These are phyloP conservation scores for Neomonachus schauinslandi DNA, from an alignment of 2,113 vertebrate species.

Conservation along the genomic window DNA sequence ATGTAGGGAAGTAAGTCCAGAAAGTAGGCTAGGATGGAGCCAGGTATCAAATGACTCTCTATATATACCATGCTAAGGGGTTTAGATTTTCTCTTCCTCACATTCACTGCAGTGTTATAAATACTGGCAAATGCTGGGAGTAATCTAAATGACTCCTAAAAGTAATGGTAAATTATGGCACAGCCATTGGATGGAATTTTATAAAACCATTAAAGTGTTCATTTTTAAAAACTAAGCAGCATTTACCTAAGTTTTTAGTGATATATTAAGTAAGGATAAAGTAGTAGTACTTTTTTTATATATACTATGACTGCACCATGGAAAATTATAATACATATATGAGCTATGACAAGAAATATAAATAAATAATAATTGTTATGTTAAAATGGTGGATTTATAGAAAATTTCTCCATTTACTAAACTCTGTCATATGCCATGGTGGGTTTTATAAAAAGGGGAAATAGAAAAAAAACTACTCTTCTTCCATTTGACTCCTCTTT, in stretches of 20 bases:
- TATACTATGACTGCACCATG: conserved; percentile 1
- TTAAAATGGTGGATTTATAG: conserved; percentile 44
- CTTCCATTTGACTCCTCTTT: conserved; percentile 27
- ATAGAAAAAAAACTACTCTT: conserved; percentile 47
- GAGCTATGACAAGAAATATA: conserved; percentile 33
- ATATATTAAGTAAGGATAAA: neutral
- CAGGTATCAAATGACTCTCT: neutral
- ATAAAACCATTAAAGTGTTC: conserved; percentile 44
- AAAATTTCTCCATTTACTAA: conserved; percentile 28
- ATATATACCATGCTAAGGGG: neutral
- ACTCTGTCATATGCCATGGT: neutral
- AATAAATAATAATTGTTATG: conserved; percentile 40
- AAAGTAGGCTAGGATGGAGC: neutral
- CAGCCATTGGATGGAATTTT: conserved; percentile 36
- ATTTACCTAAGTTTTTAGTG: conserved; percentile 42
- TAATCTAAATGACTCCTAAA: neutral
- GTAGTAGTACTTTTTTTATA: neutral
- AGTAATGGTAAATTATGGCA: neutral
- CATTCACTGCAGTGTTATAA: neutral
- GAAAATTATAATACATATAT: conserved; percentile 38
- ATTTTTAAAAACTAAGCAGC: neutral
- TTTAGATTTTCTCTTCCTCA: conserved; percentile 43
- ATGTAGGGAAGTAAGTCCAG: neutral
- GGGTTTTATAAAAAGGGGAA: conserved; percentile 49
- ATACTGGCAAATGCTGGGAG: neutral